Evolutionary conservation across 2,113 vertebrate species (phyloP), one percentile per base, ranked within the genome.

Genomic region (Atherinomorus stipes): DNA sequence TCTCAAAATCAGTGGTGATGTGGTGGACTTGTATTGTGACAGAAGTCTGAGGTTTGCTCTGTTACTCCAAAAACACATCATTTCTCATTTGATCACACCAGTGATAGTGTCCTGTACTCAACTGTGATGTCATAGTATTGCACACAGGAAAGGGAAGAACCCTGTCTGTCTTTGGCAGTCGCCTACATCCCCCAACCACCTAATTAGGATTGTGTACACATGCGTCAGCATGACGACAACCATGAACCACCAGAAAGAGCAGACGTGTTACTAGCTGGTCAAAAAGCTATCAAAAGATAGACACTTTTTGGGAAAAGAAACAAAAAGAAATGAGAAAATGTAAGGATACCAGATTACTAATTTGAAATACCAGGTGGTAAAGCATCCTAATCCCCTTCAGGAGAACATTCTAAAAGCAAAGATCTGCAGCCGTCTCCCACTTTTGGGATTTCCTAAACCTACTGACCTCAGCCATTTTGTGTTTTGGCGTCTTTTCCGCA

Each of bases 391-490:
- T 47, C 53, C 73, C 64, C 69, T 65, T 51, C 59, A 75, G 19
- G 6, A 65, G 44, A 78, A 77, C 38, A 61, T 68, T 64, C 57
- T 73, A 40, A 75, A 52, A 67, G 78, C 61, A 64, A 69, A 71
- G 58, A 77, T 60, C 65, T 62, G 45, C 53, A 67, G 68, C 68
- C 19, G 15, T 78, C 53, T 74, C 62, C 64, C 72, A 74, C 84
- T 83, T 87, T 74, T 83, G 87, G 85, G 85, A 89, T 88, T 88
- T 90, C 84, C 76, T 87, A 81, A 87, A 92, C 84, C 73, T 80
- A 64, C 69, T 85, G 89, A 87, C 84, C 91, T 81, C 62, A 74
- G 70, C 45, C 37, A 56, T 85, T 84, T 87, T 80, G 81, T 68
- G 77, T 85, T 85, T 85, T 81, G 64, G 78, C 65, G 5, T 83